These are phyloP conservation scores for Cheilosia pagana DNA, from an alignment of 2,888 invertebrate species.

Conservation along the genomic window DNA sequence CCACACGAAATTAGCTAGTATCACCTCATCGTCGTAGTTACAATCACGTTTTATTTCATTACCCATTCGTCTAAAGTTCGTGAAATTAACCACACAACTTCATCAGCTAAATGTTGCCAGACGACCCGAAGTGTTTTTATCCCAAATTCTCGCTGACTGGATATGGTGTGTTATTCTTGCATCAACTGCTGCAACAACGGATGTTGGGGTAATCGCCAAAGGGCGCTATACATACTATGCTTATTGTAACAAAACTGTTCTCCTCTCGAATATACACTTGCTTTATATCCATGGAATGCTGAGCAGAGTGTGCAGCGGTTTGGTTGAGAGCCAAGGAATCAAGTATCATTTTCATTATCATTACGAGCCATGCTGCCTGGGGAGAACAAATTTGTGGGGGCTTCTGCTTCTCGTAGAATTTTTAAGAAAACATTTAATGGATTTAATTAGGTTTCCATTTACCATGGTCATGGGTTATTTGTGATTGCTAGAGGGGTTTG, in stretches of 20 bases:
- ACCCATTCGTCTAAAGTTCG: not conserved
- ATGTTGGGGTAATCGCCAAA: not conserved
- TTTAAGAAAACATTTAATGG: too few species aligned
- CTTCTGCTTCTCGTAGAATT: too few species aligned
- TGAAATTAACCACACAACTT: constrained; percentile 12
- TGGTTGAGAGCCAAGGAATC: not conserved
- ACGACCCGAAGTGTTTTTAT: not conserved
- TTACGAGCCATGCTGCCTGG: too few species aligned
- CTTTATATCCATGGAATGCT: too few species aligned
- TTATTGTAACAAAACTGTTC: constrained; percentile 18
- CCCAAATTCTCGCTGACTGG: not conserved
- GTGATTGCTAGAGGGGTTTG: too few species aligned
- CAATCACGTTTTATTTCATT: constrained; percentile 1
- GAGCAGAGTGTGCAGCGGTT: not conserved
- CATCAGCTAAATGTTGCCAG: not conserved
- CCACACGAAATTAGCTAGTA: not conserved
- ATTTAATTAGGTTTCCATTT: too few species aligned
- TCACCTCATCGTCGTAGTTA: constrained; percentile 3
- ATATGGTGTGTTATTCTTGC: not conserved
- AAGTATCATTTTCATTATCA: too few species aligned
- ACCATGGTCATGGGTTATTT: too few species aligned
- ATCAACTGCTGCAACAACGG: constrained; percentile 1
- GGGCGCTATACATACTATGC: constrained; percentile 1
- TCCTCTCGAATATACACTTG: not conserved
- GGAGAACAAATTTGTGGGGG: too few species aligned